phyloP scores from a whole-genome alignment of 2,888 invertebrate species.

The Lasioglossum marginatum region DNA sequence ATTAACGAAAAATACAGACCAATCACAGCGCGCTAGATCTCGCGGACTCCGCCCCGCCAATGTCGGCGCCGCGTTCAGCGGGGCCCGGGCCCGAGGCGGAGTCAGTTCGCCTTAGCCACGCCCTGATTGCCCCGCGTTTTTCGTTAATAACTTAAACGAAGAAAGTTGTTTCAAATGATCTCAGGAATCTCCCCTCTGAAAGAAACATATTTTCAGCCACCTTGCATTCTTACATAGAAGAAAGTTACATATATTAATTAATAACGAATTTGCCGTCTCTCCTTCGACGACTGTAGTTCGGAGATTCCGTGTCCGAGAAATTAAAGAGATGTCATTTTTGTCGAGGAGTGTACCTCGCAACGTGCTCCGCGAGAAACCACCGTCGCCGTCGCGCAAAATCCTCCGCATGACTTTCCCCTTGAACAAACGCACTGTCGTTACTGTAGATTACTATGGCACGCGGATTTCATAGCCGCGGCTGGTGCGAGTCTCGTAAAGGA shows the following conservation, averaged over 20 bases:
- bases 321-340: not conserved
- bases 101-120: not conserved
- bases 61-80: no score
- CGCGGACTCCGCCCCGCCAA: no score
- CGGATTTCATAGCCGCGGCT: not conserved
- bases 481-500: not conserved
- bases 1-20: not conserved
- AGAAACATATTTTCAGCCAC: not conserved
- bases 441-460: not conserved
- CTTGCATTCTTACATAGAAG: not conserved
- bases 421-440: constrained; percentile 31
- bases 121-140: not conserved
- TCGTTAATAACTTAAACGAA: not conserved
- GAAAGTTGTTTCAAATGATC: not conserved
- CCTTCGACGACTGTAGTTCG: no score
- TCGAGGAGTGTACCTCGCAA: not conserved
- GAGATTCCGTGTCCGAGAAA: not conserved
- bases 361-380: not conserved
- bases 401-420: not conserved
- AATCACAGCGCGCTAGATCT: no score
- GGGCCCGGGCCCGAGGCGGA: not conserved
- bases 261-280: no score
- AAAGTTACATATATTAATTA: no score
- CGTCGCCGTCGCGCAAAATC: not conserved
- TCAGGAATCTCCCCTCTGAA: not conserved